Evolutionary conservation across 1,140 invertebrate genomes (phyloP), one percentile per base, ranked within the genome.

Genomic region (Coelopa frigida): DNA sequence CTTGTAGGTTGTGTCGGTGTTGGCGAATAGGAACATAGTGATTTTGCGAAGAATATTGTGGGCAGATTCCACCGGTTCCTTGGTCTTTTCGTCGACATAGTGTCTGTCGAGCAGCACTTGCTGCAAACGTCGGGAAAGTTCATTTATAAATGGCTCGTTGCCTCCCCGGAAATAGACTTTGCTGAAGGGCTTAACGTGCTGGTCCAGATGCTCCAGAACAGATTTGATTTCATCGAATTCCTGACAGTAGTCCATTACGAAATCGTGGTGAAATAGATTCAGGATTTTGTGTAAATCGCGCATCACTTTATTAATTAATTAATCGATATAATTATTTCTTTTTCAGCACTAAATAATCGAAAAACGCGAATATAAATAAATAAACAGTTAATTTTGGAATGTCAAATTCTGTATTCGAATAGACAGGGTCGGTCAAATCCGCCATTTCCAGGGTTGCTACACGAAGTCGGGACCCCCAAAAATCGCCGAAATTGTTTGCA

Each of bases 1-100:
- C 32, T 56, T 56, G 23, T 39, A 51, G 3, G 51, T 49, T 5
- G 45, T 35, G 27, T 56, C 54, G 12, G 52, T 54, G 33, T 57
- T 57, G 1, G 50, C 15, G 31, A 57, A 35, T 3, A 57, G 22
- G 26, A 52, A 54, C 18, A 54, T 48, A 17, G 44, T 23, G 3
- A 57, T 47, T 45, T 54, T 57, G 1, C 52, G 43, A 5, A 57
- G 14, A 15, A 47, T 41, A 20, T 36, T 26, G 14, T 44, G 20
- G 7, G 39, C 37, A 26, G 46, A 23, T 10, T 17, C 11, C 3
- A 45, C 32, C 5, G 46, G 53, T 29, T 26, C 35, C 24, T 44
- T 43, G 5, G 14, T 31, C 14, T 51, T 49, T 2, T 35, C 22
- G 29, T 48, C 44, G 0, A 56, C 37, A 0, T 59, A 44, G 0